These are phyloP conservation scores for Regulus satrapa DNA, from an alignment of 2,113 vertebrate genomes.

Conservation along the genomic window DNA sequence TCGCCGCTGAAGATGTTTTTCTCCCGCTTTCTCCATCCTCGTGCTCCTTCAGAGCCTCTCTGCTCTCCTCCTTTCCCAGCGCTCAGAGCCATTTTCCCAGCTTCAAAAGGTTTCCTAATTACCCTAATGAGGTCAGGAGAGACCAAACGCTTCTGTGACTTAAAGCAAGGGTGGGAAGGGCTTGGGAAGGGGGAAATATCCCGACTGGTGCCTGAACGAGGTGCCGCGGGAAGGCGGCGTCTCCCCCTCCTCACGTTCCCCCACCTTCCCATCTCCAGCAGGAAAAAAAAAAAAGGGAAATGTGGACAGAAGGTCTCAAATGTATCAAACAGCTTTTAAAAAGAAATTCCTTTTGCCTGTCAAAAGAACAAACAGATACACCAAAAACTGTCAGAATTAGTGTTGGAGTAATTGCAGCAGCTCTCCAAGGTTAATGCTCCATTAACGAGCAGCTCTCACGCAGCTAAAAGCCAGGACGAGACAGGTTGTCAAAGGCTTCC, in stretches of 20 bases:
- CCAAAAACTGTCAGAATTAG: slow-evolving; percentile 51
- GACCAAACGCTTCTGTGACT: slow-evolving; percentile 61
- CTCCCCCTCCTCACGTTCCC: background rate
- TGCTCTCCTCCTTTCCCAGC: slow-evolving; percentile 43
- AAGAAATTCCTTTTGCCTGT: slow-evolving; percentile 49
- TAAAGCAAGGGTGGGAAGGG: background rate
- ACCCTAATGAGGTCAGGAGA: slow-evolving; percentile 79
- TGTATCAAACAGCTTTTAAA: slow-evolving; percentile 68
- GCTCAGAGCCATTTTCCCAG: slow-evolving; percentile 58
- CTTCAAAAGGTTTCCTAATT: slow-evolving; percentile 77
- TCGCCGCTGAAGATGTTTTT: background rate
- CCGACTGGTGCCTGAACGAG: background rate
- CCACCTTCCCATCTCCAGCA: background rate
- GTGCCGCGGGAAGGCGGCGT: background rate
- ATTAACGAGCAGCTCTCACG: slow-evolving; percentile 57
- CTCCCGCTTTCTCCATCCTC: background rate
- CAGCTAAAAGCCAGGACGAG: slow-evolving; percentile 69
- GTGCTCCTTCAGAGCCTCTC: background rate
- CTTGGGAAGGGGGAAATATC: background rate
- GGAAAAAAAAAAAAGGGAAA: background rate
- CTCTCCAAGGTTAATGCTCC: slow-evolving; percentile 73
- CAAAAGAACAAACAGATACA: slow-evolving; percentile 44
- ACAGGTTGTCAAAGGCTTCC: slow-evolving; percentile 73
- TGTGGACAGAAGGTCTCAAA: slow-evolving; percentile 55
- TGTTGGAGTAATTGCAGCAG: slow-evolving; percentile 63